Evolutionary conservation across 2,113 vertebrate species (phyloP).

Genomic region (Dascyllus trimaculatus): DNA sequence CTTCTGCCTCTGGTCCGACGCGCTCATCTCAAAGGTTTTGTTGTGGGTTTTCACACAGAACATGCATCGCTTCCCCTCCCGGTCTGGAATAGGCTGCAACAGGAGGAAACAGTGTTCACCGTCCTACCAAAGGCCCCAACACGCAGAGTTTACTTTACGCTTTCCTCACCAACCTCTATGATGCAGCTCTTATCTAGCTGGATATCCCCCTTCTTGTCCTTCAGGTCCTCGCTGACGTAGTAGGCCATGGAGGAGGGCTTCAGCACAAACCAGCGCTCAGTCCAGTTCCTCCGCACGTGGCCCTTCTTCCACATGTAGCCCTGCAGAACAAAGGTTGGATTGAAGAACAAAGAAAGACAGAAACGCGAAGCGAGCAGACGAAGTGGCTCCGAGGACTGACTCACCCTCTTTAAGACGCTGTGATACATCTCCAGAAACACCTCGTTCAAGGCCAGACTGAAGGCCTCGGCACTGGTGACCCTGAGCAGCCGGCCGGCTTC

Average conservation of each 20-base stretch:
- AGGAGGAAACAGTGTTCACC: conserved; percentile 11
- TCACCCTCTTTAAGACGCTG: conserved; percentile 85
- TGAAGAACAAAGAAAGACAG: conserved; percentile 1
- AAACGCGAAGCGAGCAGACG: neutral
- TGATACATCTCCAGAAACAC: conserved; percentile 88
- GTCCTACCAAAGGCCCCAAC: neutral
- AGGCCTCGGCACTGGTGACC: conserved; percentile 78
- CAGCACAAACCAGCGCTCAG: conserved; percentile 88
- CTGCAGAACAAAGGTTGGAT: conserved; percentile 56
- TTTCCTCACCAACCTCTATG: conserved; percentile 78
- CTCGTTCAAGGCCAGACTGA: conserved; percentile 83
- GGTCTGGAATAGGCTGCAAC: conserved; percentile 82
- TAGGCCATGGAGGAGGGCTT: conserved; percentile 81
- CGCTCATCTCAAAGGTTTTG: conserved; percentile 87
- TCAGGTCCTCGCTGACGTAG: conserved; percentile 83
- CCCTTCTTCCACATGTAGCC: conserved; percentile 89
- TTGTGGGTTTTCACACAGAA: conserved; percentile 85
- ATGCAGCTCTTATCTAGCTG: conserved; percentile 80
- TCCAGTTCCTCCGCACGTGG: conserved; percentile 86
- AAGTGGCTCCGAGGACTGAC: neutral
- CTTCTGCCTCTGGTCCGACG: conserved; percentile 83
- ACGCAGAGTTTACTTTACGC: neutral
- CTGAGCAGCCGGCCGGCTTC: conserved; percentile 72
- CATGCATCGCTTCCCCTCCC: conserved; percentile 85
- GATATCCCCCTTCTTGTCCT: conserved; percentile 86